These are phyloP conservation scores for Euzetes globulus DNA, from an alignment of 2,888 invertebrate species.

Conservation along the genomic window DNA sequence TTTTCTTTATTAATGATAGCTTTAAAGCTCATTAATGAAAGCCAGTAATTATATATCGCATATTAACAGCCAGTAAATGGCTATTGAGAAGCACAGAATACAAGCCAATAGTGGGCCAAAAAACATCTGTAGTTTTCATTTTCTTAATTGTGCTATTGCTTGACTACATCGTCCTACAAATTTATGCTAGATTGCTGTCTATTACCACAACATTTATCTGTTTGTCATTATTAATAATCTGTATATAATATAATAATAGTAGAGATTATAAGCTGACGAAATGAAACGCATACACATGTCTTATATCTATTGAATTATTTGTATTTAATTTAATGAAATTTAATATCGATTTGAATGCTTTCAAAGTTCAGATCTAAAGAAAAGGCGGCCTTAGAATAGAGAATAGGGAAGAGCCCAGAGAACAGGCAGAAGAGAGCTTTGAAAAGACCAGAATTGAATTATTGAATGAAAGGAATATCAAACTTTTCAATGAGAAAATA, in stretches of 20 bases:
- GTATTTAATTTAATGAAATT: conserved; percentile 17
- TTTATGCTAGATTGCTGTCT: not conserved
- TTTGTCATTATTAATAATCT: conserved; percentile 5
- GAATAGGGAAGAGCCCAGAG: not conserved
- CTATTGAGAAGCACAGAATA: conserved; percentile 7
- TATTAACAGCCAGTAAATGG: conserved; percentile 10
- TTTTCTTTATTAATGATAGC: conserved; percentile 23
- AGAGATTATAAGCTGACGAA: conserved; percentile 17
- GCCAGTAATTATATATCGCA: conserved; percentile 14
- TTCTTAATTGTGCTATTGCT: conserved; percentile 19
- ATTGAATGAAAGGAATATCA: not conserved
- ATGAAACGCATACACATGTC: not conserved
- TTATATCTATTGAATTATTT: not conserved
- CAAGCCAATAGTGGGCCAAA: not conserved
- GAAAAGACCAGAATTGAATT: not conserved
- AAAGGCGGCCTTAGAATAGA: not conserved
- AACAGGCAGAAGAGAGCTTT: no score
- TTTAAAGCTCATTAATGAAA: conserved; percentile 24
- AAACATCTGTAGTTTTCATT: conserved; percentile 17
- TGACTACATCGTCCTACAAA: not conserved
- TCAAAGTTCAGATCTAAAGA: not conserved
- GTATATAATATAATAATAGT: conserved; percentile 13
- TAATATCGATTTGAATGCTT: conserved; percentile 4
- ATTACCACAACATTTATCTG: not conserved
- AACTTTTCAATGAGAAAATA: not conserved